Conservation (phyloP, 2,113 vertebrate genomes). For the Tretioscincus oriximinensis region DNA sequence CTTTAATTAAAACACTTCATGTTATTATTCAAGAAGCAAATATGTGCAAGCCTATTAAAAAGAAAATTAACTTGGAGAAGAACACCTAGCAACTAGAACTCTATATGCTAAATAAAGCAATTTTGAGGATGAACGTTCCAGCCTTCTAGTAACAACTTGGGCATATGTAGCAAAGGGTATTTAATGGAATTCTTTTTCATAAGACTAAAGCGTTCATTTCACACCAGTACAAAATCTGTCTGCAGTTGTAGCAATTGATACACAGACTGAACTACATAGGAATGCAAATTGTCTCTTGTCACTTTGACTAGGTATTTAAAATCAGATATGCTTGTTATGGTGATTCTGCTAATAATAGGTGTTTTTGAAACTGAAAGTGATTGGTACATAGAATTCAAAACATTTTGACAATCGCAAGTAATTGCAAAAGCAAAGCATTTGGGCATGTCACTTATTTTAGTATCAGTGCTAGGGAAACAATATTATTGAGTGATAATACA, state of each 20-base stretch:
- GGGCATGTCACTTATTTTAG: neutral
- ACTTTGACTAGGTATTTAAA: slow-evolving; percentile 26
- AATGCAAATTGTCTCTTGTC: slow-evolving; percentile 10
- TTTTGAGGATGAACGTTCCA: neutral
- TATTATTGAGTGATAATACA: neutral
- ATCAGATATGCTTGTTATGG: slow-evolving; percentile 21
- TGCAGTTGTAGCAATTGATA: slow-evolving; percentile 1
- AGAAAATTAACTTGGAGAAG: slow-evolving; percentile 17
- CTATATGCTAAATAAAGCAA: slow-evolving; percentile 14
- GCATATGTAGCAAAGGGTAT: neutral
- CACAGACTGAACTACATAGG: slow-evolving; percentile 21
- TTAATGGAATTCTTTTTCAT: neutral
- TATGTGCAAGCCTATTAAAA: slow-evolving; percentile 25
- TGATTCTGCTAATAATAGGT: slow-evolving; percentile 22
- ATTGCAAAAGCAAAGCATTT: slow-evolving; percentile 11
- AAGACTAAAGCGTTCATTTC: neutral
- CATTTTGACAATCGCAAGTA: slow-evolving; percentile 17
- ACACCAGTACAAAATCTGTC: neutral
- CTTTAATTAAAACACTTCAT: neutral
- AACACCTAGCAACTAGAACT: slow-evolving; percentile 17
- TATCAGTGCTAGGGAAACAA: neutral
- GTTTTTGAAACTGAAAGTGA: neutral
- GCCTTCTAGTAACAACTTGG: neutral
- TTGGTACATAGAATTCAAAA: slow-evolving; percentile 26
- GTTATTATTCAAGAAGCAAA: slow-evolving; percentile 3